Conservation (phyloP, 1,140 invertebrate species). For the Nephila pilipes region DNA sequence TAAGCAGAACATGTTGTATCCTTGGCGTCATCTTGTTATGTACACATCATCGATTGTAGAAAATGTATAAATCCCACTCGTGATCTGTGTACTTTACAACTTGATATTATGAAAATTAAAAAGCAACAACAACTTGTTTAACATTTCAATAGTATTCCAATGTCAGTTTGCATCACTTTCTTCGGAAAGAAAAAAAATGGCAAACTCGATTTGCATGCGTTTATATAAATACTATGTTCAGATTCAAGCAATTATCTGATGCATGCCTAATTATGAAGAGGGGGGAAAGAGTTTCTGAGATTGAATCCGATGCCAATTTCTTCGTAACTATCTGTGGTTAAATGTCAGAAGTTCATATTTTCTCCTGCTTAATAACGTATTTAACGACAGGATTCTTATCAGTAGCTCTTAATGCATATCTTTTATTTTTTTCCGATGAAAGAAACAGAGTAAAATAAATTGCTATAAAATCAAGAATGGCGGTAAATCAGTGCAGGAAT, state of each 20-base stretch:
- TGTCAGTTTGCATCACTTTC: neutral
- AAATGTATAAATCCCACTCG: neutral
- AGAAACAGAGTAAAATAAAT: conserved; percentile 10
- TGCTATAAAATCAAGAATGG: neutral
- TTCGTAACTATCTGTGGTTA: neutral
- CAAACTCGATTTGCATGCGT: neutral
- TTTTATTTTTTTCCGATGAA: neutral
- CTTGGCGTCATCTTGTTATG: neutral
- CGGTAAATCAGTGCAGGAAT: neutral
- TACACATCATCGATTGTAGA: neutral
- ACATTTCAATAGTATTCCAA: neutral
- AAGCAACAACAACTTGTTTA: neutral
- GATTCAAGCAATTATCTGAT: neutral
- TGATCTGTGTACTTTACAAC: conserved; percentile 2
- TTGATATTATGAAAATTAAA: neutral
- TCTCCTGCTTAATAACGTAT: conserved; percentile 43
- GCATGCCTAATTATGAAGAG: neutral
- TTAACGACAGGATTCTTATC: conserved; percentile 41
- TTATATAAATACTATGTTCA: neutral
- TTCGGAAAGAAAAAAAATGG: neutral
- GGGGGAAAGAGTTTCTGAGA: neutral
- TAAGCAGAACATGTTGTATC: neutral
- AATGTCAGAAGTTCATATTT: neutral
- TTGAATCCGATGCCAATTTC: conserved; percentile 17
- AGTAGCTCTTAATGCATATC: neutral